Percentiles rank a stretch among this genome's conserved stretches.
phyloP scores from a whole-genome alignment of 2,113 vertebrate species.

The Indri indri region DNA sequence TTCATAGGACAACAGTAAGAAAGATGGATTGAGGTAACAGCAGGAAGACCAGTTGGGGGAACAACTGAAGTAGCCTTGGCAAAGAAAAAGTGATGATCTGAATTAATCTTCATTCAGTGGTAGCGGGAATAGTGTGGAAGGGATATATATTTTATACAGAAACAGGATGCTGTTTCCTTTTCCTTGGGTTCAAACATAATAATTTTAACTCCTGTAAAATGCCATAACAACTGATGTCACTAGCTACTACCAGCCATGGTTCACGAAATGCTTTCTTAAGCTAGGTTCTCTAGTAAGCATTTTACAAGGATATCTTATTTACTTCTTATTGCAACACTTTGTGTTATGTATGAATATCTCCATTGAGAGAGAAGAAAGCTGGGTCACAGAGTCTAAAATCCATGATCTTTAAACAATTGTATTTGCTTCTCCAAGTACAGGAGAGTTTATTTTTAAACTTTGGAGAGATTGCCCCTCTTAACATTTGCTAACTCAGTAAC shows the following conservation, averaged over 20 bases:
- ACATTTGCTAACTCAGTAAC: constrained; percentile 70
- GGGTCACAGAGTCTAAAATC: background rate
- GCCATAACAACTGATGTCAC: too few species aligned
- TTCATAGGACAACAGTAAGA: too few species aligned
- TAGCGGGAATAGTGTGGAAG: background rate
- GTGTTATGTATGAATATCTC: background rate
- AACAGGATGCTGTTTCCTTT: background rate
- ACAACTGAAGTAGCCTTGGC: background rate
- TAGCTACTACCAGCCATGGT: background rate
- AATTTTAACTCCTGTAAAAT: background rate
- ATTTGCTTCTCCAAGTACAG: background rate
- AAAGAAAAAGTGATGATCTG: background rate
- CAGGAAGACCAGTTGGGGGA: too few species aligned
- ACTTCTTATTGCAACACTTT: background rate
- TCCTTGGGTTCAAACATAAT: background rate
- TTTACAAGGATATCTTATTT: background rate
- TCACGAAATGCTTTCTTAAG: background rate
- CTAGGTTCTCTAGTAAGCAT: background rate
- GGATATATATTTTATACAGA: background rate
- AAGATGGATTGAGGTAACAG: background rate
- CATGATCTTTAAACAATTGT: background rate
- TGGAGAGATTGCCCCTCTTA: background rate
- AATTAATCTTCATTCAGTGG: background rate
- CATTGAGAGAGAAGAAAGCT: background rate
- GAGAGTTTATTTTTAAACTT: constrained; percentile 28